Evolutionary conservation across 2,113 vertebrate species (phyloP).

Genomic region (Calonectris borealis): DNA sequence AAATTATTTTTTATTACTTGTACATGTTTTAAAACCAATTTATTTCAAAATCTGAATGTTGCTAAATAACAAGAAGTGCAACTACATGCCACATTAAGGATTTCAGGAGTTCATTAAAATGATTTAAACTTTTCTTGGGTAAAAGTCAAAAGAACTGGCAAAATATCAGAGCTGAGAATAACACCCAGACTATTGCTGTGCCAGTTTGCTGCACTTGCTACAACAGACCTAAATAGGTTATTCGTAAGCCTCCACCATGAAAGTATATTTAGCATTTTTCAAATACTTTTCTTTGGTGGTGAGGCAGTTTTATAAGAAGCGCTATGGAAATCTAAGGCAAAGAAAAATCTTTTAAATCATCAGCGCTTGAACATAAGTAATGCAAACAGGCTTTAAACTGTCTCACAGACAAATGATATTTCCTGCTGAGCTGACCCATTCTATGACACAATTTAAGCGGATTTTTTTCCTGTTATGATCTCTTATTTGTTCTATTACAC

Average conservation of each 20-base stretch:
- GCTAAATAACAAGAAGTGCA: not conserved
- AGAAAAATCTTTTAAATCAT: conserved; percentile 15
- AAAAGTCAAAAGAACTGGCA: conserved; percentile 26
- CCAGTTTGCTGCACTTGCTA: conserved; percentile 17
- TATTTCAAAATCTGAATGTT: not conserved
- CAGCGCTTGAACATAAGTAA: conserved; percentile 18
- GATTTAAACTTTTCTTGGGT: conserved; percentile 13
- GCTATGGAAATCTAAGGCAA: not conserved
- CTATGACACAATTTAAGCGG: conserved; percentile 20
- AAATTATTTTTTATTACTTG: not conserved
- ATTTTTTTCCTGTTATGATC: conserved; percentile 29
- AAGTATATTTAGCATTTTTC: conserved; percentile 10
- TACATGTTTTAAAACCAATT: not conserved
- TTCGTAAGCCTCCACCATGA: conserved; percentile 1
- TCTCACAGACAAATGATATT: conserved; percentile 12
- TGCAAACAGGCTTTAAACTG: conserved; percentile 21
- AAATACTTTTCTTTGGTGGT: conserved; percentile 3
- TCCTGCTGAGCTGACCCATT: conserved; percentile 18
- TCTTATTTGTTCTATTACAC: conserved; percentile 46
- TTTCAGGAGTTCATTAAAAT: not conserved
- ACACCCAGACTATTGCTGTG: not conserved
- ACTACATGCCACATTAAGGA: not conserved
- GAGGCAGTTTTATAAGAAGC: not conserved
- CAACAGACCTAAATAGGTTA: conserved; percentile 8
- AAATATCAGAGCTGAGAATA: conserved; percentile 16